Base-by-base conservation (phyloP, 2,797 vertebrate genomes). In the Onychomys torridus region DNA sequence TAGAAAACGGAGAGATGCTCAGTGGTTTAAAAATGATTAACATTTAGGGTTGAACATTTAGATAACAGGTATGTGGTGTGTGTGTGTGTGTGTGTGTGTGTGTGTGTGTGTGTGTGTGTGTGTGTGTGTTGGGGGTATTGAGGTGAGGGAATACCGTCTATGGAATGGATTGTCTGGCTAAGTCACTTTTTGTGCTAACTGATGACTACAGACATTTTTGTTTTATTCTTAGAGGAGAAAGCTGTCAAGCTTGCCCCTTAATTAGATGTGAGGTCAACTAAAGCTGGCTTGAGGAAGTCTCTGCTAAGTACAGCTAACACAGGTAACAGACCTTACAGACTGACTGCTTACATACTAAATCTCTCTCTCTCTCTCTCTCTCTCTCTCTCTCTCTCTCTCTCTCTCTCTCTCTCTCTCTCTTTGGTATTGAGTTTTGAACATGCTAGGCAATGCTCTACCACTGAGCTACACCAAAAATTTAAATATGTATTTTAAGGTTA, bases 11-110 rank as follows among this genome's bases (percentile, higher is more conserved):
- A 27, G 34, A 89, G 87, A 43, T 13, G 10, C 37, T 75, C 69
- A 32, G 69, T 59, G 52, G 69, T 43, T 75, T 59, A 89, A 57
- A 71, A 95, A 91, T 23, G 37, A 63, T 96, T 88, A 93, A 76
- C 40, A 37, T 84, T 40, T 73, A 78, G n/a, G n/a, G n/a, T n/a
- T n/a, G n/a, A 93, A 76, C 40, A 37, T 84, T 40, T 73, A 78
- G n/a, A 55, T 78, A 93, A 89, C 21, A 71, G 75, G 32, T 37
- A 1, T 85, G 12, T 49, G 46, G 23, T 12, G 49, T 55, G 77
- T 79, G 76, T 49, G 46, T 46, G n/a, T n/a, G n/a, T 52, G 49
- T 52, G 49, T 52, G 49, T 52, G 49, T 52, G 29, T 29, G 11
- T 76, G 40, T 46, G 73, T 75, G 73, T 43, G 71, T 46, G 27